Evolutionary conservation across 2,888 invertebrate species (phyloP), one percentile per base, ranked within the genome.

Genomic region (Clusia tigrina): DNA sequence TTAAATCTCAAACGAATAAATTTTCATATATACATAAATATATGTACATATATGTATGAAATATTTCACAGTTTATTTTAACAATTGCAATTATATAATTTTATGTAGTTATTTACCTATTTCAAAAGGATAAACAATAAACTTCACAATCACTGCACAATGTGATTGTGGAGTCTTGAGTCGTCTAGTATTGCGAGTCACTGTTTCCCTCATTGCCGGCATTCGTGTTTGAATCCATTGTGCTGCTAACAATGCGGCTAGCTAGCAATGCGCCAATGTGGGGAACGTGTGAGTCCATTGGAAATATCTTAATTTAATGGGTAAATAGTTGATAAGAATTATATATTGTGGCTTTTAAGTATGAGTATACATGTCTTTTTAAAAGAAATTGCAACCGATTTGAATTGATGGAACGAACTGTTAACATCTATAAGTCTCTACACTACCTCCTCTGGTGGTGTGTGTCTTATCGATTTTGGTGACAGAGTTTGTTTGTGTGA

Each of bases 1-100:
- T 80, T 69, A 73, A 75, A 78, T 76, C 81, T 81, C 80, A 81
- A 81, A 82, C 81, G 78, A 81, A 71, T 66, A 61, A 57, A 60
- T 65, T 60, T 3, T 17, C 9, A 15, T n/a, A 6, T 17, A 42
- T 3, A 42, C n/a, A 6, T 10, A 42, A 42, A 42, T 42, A 42
- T n/a, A 5, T 42, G n/a, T 42, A n/a, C n/a, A n/a, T n/a, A n/a
- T n/a, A n/a, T n/a, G n/a, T n/a, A n/a, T n/a, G n/a, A n/a, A n/a
- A n/a, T n/a, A n/a, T n/a, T n/a, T n/a, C n/a, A n/a, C n/a, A n/a
- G n/a, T n/a, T n/a, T n/a, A n/a, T n/a, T n/a, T n/a, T n/a, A 15
- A 15, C 42, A 17, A 2, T n/a, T 25, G 18, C 54, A 25, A 25
- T 15, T 55, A 60, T 60, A 48, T 60, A 58, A 68, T 69, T 68